A percentile compares a stretch with the other conserved stretches of the same genome.
Evolutionary conservation across 2,113 vertebrate species (phyloP).

Genomic region (Pipa parva): DNA sequence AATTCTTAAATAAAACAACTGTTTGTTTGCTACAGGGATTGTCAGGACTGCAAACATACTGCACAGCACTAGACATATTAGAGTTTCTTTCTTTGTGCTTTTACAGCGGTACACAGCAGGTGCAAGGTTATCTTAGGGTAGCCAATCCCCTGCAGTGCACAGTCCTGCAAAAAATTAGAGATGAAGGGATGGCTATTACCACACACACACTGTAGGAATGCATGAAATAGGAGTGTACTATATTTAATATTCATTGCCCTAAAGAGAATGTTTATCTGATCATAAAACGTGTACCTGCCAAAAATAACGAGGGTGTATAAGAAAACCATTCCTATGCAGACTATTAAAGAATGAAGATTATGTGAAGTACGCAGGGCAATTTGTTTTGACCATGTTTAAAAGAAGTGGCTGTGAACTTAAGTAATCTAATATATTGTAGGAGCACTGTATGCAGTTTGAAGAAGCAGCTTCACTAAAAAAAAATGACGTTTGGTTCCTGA

Average conservation of each 20-base stretch:
- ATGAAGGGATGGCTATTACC: conserved; percentile 36
- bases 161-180: conserved; percentile 30
- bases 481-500: too few species aligned
- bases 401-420: conserved; percentile 3
- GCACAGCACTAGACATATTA: conserved; percentile 8
- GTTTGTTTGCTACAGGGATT: too few species aligned
- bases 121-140: conserved; percentile 38
- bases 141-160: conserved; percentile 27
- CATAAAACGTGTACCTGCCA: conserved; percentile 38
- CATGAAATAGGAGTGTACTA: conserved; percentile 33
- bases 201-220: conserved; percentile 42
- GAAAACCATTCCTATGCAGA: conserved; percentile 28
- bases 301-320: conserved; percentile 33
- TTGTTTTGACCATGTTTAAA: conserved; percentile 17
- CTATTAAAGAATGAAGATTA: conserved; percentile 29
- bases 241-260: conserved; percentile 39
- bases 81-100: conserved; percentile 13
- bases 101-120: conserved; percentile 20
- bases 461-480: too few species aligned
- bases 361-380: conserved; percentile 15
- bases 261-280: conserved; percentile 38
- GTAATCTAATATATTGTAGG: neutral
- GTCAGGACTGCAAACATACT: neutral
- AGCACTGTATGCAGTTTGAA: neutral
- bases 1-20: too few species aligned